Base-by-base conservation (phyloP, 53 echinoderm and acorn worm genomes). In the Apostichopus leukothele region DNA sequence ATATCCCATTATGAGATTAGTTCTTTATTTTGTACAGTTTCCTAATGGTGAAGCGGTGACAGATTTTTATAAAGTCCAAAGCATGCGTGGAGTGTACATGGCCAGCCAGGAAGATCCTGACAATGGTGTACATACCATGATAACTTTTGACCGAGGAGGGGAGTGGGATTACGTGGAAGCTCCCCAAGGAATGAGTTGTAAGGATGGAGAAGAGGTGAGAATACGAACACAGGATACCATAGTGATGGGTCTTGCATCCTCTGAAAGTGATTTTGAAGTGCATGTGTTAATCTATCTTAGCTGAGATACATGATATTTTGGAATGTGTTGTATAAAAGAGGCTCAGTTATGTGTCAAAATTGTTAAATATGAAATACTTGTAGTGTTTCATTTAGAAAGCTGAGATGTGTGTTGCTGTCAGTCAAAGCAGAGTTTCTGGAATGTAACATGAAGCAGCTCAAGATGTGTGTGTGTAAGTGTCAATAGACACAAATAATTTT, bases 61-160 rank as follows among this genome's bases (percentile, higher is more conserved):
- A 16, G 99, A 99, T 75, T 99, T 99, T 83, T 96, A 96, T 81
- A 92, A 91, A 79, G 96, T 99, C 51, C 55, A 86, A 1, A 94
- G 96, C 1, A 94, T 99, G 91, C 92, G 99, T 53, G 99, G 99
- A 21, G 99, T 99, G 52, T 99, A 99, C 92, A 21, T 99, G 75
- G 99, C 99, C 78, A 96, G 98, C 83, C 94, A 96, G 76, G 76
- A 96, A 12, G 81, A 76, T 3, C 27, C 71, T 3, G 94, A 99
- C 50, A 4, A 6, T 0, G 86, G 63, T 52, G 90, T 99, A 57
- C 96, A 94, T 54, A 94, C 99, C 10, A 92, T 91, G 88, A 96
- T 96, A 66, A 93, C 99, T 1, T 99, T 89, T 88, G 96, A 99
- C 81, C 93, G 99, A 9, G 95, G 96, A 7, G 98, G 96, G 13